phyloP scores from a whole-genome alignment of 2,113 vertebrate species.

The Grammomys surdaster region DNA sequence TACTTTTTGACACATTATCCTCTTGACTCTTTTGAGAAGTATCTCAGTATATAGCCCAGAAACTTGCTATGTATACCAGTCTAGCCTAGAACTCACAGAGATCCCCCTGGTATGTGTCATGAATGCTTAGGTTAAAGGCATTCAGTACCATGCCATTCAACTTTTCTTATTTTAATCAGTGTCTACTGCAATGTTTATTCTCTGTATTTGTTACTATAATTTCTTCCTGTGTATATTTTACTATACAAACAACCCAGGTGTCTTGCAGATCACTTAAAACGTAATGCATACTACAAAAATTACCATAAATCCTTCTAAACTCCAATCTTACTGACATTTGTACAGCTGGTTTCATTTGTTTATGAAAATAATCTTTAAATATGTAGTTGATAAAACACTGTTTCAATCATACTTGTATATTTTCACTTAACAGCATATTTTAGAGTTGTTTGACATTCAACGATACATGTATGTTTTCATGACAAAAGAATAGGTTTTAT shows the following conservation, averaged over 20 bases:
- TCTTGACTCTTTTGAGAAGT: neutral
- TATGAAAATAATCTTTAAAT: constrained; percentile 35
- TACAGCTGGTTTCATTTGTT: neutral
- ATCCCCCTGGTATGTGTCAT: neutral
- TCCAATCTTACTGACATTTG: neutral
- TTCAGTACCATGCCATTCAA: neutral
- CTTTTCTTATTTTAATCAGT: constrained; percentile 28
- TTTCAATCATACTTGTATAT: neutral
- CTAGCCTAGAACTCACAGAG: neutral
- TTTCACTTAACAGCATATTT: constrained; percentile 1
- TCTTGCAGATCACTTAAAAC: constrained; percentile 4
- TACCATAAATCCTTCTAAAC: constrained; percentile 7
- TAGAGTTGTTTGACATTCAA: constrained; percentile 50
- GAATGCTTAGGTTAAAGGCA: neutral
- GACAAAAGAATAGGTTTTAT: neutral
- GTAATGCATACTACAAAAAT: neutral
- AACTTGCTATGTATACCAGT: neutral
- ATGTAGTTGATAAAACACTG: neutral
- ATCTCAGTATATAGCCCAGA: no score
- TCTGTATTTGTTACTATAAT: neutral
- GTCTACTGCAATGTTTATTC: neutral
- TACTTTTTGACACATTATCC: neutral
- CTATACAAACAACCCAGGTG: constrained; percentile 29
- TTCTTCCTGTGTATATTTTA: constrained; percentile 28
- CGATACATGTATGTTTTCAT: neutral